Base-by-base conservation (phyloP, 2,113 vertebrate species). In the Ammodytes marinus region DNA sequence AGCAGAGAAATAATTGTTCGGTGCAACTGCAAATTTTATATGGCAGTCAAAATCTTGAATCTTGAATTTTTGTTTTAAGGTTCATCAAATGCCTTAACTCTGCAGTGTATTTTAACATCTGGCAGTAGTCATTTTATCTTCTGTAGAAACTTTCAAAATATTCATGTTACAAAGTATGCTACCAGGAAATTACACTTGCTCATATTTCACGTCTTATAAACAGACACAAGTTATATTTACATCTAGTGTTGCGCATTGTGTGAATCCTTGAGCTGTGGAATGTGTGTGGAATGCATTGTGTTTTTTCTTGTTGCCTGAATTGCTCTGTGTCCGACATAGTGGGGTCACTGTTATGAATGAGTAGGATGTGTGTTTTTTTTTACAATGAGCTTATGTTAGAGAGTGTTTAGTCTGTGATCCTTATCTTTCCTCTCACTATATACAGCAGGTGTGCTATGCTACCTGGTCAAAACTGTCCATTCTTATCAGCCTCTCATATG, bases 401-500 rank as follows among this genome's bases (percentile, higher is more conserved):
- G 27, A 27, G 27, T 27, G 27, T 27, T n/a, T 39, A 14, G 14
- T 71, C 8, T 27, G 15, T n/a, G 49, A 57, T 57, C 12, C 2
- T 75, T 57, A 35, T 74, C 63, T 74, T 15, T 46, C 27, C 35
- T 15, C 27, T 12, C 37, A 17, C 5, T n/a, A 7, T n/a, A 7
- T 1, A 13, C 14, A 4, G 9, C 58, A 57, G 3, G 13, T 37
- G n/a, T 43, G 45, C n/a, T 8, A 1, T 3, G 13, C 43, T 64
- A 5, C 9, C 57, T 27, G 27, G 27, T 27, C 27, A 27, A 27
- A 27, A 9, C 39, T 43, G 57, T 57, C 37, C 71, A 73, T 12
- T 77, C 74, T 69, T 68, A 74, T 64, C 61, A 57, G 37, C 55
- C 49, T 74, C 50, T 68, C 19, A 83, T 80, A 64, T 66, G 43